Evolutionary conservation across 2,797 vertebrate genomes (phyloP).

Genomic region (Cheirogaleus major): DNA sequence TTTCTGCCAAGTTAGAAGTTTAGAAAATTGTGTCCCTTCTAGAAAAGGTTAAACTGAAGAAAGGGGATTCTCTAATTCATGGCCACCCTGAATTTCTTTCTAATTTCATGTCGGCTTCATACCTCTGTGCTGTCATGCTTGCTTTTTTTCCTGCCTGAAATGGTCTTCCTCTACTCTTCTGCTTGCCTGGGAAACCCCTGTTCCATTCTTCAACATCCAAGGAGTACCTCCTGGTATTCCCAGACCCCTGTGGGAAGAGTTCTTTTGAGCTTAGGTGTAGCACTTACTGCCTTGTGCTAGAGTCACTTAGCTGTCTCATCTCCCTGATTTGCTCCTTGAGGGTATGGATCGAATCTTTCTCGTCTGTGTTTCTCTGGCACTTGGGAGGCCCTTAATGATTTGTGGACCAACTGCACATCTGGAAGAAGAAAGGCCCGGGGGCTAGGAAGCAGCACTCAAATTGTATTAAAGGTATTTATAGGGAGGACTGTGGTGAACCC

Average conservation of each 20-base stretch:
- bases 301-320: background rate
- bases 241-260: background rate
- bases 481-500: background rate
- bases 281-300: background rate
- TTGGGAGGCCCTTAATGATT: background rate
- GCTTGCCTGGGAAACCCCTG: background rate
- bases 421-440: background rate
- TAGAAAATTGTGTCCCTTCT: background rate
- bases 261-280: background rate
- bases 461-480: background rate
- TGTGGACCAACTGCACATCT: background rate
- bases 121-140: background rate
- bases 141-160: background rate
- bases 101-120: background rate
- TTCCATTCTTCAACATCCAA: background rate
- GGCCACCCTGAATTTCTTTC: background rate
- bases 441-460: background rate
- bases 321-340: background rate
- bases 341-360: background rate
- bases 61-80: background rate
- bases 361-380: background rate
- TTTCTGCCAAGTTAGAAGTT: background rate
- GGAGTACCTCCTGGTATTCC: background rate
- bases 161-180: background rate
- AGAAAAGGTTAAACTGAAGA: background rate